These are phyloP conservation scores for Netelia inedita DNA, from an alignment of 2,888 invertebrate species.

Conservation along the genomic window DNA sequence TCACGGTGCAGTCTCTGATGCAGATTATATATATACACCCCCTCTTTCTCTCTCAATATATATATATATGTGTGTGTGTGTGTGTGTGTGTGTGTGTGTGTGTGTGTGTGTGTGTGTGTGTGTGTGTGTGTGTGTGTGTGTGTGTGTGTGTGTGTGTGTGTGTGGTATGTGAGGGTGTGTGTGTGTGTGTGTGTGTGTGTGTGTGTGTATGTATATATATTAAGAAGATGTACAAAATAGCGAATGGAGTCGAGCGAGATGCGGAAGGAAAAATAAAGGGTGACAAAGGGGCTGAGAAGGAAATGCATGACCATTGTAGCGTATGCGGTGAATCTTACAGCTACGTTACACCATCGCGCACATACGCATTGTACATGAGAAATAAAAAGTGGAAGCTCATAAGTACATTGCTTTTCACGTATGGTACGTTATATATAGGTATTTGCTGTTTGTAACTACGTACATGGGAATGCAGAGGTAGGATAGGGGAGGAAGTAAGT, in stretches of 20 bases:
- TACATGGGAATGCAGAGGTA: neutral
- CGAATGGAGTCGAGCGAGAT: constrained; percentile 17
- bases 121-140: too few species aligned
- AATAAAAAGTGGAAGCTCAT: constrained; percentile 42
- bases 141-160: too few species aligned
- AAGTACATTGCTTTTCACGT: constrained; percentile 16
- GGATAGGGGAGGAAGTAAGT: neutral
- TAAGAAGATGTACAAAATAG: constrained; percentile 60
- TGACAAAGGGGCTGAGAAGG: constrained; percentile 12
- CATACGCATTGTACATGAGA: constrained; percentile 1
- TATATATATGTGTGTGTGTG: too few species aligned
- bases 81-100: too few species aligned
- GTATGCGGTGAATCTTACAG: constrained; percentile 29
- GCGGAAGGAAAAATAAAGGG: constrained; percentile 25
- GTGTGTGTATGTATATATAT: constrained; percentile 14
- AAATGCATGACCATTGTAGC: constrained; percentile 48
- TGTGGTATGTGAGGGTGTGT: too few species aligned
- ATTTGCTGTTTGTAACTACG: constrained; percentile 16
- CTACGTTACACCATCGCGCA: constrained; percentile 40
- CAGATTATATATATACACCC: neutral
- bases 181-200: too few species aligned
- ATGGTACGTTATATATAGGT: constrained; percentile 1
- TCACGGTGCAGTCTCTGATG: neutral
- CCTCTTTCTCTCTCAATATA: neutral
- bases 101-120: too few species aligned